A percentile compares a stretch with the other conserved stretches of the same genome.
Conservation (phyloP, 2,113 vertebrate species). For the Scalopus aquaticus region DNA sequence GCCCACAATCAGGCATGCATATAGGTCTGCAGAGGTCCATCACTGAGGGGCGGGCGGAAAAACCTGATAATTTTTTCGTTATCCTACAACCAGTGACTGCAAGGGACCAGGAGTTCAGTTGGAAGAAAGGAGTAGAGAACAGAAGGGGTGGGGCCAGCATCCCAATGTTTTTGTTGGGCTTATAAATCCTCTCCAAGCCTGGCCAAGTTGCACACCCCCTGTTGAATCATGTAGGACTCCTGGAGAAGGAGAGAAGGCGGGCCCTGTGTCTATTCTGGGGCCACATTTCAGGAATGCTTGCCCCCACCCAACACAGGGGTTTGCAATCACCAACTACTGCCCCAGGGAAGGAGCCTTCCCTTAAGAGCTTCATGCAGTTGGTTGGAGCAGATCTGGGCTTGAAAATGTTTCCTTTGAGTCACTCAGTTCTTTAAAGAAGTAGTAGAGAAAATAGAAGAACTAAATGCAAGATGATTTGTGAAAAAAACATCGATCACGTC, state of each 20-base stretch:
- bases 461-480: not conserved
- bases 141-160: not conserved
- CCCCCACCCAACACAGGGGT: not conserved
- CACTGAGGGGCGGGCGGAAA: too few relatives aligned
- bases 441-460: not conserved
- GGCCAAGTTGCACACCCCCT: not conserved
- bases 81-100: not conserved
- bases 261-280: not conserved
- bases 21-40: too few relatives aligned
- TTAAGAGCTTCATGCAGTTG: not conserved
- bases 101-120: not conserved
- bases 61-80: too few relatives aligned
- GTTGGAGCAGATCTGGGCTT: not conserved
- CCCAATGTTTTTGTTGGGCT: not conserved
- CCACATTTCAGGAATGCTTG: not conserved
- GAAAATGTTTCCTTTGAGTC: not conserved
- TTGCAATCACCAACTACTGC: not conserved
- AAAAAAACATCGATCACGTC: not conserved
- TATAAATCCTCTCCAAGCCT: not conserved
- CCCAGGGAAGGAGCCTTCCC: not conserved
- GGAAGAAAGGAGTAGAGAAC: not conserved
- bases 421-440: not conserved
- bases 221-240: not conserved
- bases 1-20: too few relatives aligned
- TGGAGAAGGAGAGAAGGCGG: too few relatives aligned